Evolutionary conservation across 35 echinoderm and acorn worm genomes (phyloP).

Genomic region (Hemicentrotus pulcherrimus): DNA sequence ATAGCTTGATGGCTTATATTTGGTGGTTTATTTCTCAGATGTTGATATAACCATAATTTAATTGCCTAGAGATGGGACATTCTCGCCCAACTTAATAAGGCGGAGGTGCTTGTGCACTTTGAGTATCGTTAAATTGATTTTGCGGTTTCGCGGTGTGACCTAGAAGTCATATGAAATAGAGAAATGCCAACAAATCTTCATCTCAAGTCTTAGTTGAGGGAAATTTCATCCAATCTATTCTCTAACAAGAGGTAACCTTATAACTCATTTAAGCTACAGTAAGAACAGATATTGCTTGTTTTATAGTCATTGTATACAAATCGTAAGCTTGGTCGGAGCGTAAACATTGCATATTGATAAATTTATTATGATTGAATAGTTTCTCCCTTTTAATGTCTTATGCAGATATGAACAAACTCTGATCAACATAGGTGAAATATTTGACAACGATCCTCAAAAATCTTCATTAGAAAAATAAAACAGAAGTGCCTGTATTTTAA

Average conservation of each 20-base stretch:
- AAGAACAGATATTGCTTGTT: neutral
- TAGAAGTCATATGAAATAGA: neutral
- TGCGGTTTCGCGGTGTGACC: neutral
- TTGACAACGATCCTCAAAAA: too few relatives aligned
- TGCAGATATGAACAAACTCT: neutral
- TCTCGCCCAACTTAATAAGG: neutral
- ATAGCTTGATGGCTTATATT: neutral
- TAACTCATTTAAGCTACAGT: neutral
- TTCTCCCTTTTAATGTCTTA: too few relatives aligned
- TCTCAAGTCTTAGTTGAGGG: neutral
- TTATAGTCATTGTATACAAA: neutral
- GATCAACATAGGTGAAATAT: neutral
- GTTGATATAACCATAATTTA: neutral
- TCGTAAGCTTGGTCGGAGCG: neutral
- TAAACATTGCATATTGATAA: neutral
- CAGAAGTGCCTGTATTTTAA: too few relatives aligned
- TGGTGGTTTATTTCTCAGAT: neutral
- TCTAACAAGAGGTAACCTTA: neutral
- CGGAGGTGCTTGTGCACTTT: neutral
- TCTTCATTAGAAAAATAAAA: too few relatives aligned
- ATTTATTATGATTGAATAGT: neutral
- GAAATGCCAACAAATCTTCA: neutral
- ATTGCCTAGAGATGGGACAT: neutral
- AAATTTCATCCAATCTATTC: neutral
- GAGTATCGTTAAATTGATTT: neutral